These are phyloP conservation scores for Pollenia griseotomentosa DNA, from an alignment of 2,888 invertebrate genomes.

Conservation along the genomic window DNA sequence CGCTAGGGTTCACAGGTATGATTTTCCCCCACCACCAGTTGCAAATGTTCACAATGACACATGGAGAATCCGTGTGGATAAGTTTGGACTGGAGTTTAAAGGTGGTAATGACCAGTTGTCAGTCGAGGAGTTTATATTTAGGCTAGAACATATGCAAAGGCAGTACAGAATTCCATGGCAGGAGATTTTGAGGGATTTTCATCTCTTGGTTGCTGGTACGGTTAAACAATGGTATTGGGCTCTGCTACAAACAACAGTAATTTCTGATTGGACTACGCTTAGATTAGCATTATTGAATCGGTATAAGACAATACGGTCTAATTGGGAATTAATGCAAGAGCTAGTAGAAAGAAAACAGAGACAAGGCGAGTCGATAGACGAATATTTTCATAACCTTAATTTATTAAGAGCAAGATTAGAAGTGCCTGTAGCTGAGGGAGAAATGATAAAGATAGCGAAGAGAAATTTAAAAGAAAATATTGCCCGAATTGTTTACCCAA, in stretches of 20 bases:
- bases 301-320: conserved; percentile 3
- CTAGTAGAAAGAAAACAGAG: conserved; percentile 35
- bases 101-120: background rate
- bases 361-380: background rate
- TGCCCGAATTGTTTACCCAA: background rate
- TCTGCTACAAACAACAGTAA: background rate
- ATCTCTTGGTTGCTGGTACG: background rate
- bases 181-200: conserved; percentile 8
- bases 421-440: background rate
- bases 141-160: background rate
- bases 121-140: conserved; percentile 4
- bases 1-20: too few species aligned
- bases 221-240: background rate
- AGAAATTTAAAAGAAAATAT: too few species aligned
- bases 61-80: conserved; percentile 31
- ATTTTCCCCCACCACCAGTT: background rate
- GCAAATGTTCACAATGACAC: background rate
- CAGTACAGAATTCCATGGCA: background rate
- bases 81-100: conserved; percentile 16
- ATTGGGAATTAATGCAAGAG: conserved; percentile 35
- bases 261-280: background rate
- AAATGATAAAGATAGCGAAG: background rate
- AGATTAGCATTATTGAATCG: conserved; percentile 1
- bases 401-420: background rate
- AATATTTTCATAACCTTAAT: background rate